A percentile compares a stretch with the other conserved stretches of the same genome.
phyloP scores from a whole-genome alignment of 2,113 vertebrate species.

The Pollachius pollachius region DNA sequence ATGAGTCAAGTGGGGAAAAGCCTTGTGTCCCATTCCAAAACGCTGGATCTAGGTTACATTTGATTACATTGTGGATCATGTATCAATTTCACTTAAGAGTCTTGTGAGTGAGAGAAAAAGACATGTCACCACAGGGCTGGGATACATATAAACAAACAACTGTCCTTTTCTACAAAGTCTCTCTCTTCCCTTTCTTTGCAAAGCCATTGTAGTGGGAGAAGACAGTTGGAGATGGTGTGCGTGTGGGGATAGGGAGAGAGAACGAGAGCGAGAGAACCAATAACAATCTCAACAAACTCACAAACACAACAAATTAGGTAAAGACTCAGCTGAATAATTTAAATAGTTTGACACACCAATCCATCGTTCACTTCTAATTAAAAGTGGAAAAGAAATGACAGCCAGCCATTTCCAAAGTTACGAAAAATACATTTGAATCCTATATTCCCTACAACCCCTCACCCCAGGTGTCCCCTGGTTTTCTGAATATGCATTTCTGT shows the following conservation, averaged over 20 bases:
- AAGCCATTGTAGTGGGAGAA: conserved; percentile 33
- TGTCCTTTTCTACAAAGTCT: conserved; percentile 59
- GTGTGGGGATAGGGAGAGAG: conserved; percentile 3
- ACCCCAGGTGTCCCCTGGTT: no score
- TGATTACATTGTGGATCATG: conserved; percentile 38
- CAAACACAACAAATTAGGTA: conserved; percentile 61
- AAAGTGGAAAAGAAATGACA: conserved; percentile 1
- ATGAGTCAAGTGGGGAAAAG: conserved; percentile 39
- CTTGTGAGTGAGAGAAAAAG: conserved; percentile 28
- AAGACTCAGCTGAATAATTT: conserved; percentile 61
- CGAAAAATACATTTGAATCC: background rate
- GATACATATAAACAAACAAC: conserved; percentile 64
- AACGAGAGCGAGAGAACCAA: conserved; percentile 6
- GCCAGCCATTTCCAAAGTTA: background rate
- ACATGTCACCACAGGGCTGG: conserved; percentile 51
- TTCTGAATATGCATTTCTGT: no score
- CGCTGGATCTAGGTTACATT: conserved; percentile 42
- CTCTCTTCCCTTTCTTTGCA: conserved; percentile 45
- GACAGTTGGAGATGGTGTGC: conserved; percentile 27
- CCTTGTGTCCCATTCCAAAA: conserved; percentile 33
- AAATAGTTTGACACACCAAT: conserved; percentile 47
- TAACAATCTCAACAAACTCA: no score
- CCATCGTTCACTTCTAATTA: conserved; percentile 41
- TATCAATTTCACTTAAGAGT: conserved; percentile 49
- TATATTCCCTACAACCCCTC: no score